Evolutionary conservation across 2,888 invertebrate species (phyloP).

Genomic region (Agrotis clavis): DNA sequence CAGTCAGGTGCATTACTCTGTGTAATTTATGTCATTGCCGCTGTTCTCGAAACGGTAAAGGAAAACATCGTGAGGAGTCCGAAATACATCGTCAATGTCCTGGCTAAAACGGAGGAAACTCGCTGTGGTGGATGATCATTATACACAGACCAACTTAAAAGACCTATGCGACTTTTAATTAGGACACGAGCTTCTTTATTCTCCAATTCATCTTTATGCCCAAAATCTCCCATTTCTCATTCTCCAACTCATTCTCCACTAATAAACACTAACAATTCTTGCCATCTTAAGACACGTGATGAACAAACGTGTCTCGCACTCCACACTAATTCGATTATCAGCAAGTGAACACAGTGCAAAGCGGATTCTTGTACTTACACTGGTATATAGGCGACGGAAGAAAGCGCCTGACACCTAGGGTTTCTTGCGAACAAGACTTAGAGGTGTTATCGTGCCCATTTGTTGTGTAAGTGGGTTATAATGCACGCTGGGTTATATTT

Average conservation of each 20-base stretch:
- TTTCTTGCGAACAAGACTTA: slow-evolving; percentile 78
- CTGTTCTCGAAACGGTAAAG: no score
- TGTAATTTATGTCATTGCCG: no score
- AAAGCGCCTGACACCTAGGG: slow-evolving; percentile 85
- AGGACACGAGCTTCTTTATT: no score
- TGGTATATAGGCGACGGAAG: slow-evolving; percentile 50
- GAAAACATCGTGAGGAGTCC: no score
- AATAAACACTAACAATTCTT: neutral
- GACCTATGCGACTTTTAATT: no score
- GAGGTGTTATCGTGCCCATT: slow-evolving; percentile 64
- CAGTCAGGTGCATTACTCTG: no score
- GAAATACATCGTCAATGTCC: no score
- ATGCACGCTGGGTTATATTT: slow-evolving; percentile 18
- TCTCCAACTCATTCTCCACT: neutral
- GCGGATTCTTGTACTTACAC: slow-evolving; percentile 85
- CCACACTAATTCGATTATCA: slow-evolving; percentile 83
- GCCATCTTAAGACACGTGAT: slow-evolving; percentile 35
- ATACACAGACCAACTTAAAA: no score
- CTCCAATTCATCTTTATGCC: no score
- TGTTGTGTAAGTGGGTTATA: slow-evolving; percentile 60
- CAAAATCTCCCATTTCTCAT: neutral
- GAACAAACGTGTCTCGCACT: slow-evolving; percentile 57
- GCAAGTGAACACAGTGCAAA: slow-evolving; percentile 82
- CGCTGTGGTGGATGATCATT: no score
- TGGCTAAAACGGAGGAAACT: no score